Evolutionary conservation across 2,888 invertebrate species (phyloP), one percentile per base, ranked within the genome.

Genomic region (Oscheius myriophilus): DNA sequence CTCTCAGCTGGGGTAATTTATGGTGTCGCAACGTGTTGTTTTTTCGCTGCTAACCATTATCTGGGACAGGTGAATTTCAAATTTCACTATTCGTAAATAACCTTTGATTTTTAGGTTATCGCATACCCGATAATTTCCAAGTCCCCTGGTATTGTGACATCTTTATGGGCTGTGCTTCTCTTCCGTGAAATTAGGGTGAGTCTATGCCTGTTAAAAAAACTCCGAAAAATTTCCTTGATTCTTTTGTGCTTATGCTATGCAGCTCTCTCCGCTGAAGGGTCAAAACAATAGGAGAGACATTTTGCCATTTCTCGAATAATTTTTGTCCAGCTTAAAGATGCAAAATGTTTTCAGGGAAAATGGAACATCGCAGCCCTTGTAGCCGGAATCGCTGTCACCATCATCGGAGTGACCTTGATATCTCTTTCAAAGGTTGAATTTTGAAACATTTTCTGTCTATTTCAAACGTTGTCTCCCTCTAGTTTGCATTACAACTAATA

Each of bases 41-140:
- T 78, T 41, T 77, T 80, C 54, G 73, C 76, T 55, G 78, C 80
- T 0, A 78, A 77, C 61, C 76, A 80, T 42, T 73, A 80, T 70
- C 65, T 80, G 55, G 74, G 75, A 71, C 80, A 80, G 75, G 78
- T 78, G 26, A 25, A n/a, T n/a, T 14, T 26, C 2, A 33, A 12
- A 6, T 23, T 46, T 7, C 18, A n/a, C 45, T 33, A 25, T 23
- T 23, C 33, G n/a, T n/a, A n/a, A n/a, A n/a, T 7, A n/a, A 57
- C 7, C 26, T 12, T 23, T 2, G 7, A n/a, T 58, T 49, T 69
- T 63, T 58, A 78, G 79, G 73, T 76, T 6, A 77, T 80, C 45
- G 80, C 74, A 23, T 78, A 75, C 58, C 80, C 80, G 46, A 75
- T 80, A 23, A 69, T 75, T 12, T 68, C 78, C 1, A 75, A 75